phyloP scores from a whole-genome alignment of 1,140 invertebrate species.

The Hylyphantes graminicola region DNA sequence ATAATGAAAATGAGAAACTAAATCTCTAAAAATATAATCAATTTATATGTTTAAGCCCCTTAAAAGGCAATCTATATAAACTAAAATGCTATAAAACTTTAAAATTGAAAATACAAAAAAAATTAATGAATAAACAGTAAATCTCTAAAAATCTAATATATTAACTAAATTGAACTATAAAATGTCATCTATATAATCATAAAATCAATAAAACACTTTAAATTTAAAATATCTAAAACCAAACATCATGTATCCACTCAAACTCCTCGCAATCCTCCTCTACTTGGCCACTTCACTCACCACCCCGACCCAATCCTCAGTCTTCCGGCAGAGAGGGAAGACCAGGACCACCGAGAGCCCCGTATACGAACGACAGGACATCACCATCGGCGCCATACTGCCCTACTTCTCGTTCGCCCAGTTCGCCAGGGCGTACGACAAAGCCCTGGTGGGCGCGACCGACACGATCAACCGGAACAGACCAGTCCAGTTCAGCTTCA shows the following conservation, averaged over 20 bases:
- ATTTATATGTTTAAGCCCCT: too few species aligned
- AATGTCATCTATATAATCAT: too few species aligned
- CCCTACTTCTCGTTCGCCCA: conserved; percentile 78
- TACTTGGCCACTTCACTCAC: not conserved
- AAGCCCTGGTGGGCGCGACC: conserved; percentile 76
- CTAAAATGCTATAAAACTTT: too few species aligned
- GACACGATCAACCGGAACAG: conserved; percentile 72
- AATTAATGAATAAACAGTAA: too few species aligned
- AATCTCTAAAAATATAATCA: too few species aligned
- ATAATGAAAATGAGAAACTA: too few species aligned
- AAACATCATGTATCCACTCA: not conserved
- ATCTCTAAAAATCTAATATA: too few species aligned
- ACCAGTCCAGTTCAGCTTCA: conserved; percentile 59
- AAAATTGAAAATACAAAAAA: too few species aligned
- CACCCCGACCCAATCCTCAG: not conserved
- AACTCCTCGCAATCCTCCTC: not conserved
- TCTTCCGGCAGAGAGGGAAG: conserved; percentile 21
- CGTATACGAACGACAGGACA: not conserved
- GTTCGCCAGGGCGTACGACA: conserved; percentile 76
- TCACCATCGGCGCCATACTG: conserved; percentile 73
- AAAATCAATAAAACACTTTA: too few species aligned
- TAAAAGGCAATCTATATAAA: too few species aligned
- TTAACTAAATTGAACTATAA: too few species aligned
- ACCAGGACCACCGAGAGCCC: not conserved
- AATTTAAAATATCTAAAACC: too few species aligned